Evolutionary conservation across 2,113 vertebrate species (phyloP).

Genomic region (Oceanites oceanicus): DNA sequence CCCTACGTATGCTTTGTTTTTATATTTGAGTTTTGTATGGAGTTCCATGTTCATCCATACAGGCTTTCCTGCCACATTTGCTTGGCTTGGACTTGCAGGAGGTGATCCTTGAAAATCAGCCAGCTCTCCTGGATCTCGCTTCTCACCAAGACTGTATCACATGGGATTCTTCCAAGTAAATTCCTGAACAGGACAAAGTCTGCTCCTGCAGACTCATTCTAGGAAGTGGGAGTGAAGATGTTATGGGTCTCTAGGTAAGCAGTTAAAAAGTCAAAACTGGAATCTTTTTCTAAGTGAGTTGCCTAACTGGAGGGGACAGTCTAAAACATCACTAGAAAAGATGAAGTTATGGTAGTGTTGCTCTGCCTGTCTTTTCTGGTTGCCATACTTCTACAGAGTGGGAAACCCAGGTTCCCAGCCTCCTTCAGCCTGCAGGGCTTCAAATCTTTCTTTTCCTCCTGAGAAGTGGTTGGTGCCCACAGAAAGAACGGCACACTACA

Average conservation of each 20-base stretch:
- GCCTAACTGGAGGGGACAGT: not conserved
- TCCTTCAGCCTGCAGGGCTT: not conserved
- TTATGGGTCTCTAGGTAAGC: not conserved
- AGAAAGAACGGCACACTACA: not conserved
- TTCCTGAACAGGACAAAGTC: not conserved
- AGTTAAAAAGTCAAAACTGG: not conserved
- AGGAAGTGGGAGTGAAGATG: not conserved
- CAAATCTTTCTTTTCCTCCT: not conserved
- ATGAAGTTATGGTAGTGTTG: not conserved
- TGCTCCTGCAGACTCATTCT: not conserved
- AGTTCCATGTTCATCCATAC: not conserved
- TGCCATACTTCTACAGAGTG: not conserved
- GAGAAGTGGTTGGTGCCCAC: not conserved
- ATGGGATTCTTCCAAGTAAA: not conserved
- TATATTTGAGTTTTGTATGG: not conserved
- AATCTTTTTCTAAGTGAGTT: not conserved
- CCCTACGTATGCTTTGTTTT: not conserved
- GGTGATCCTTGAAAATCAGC: not conserved
- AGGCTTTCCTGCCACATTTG: not conserved
- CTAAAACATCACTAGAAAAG: not conserved
- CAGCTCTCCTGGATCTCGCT: not conserved
- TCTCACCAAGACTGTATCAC: not conserved
- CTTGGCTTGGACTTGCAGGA: not conserved
- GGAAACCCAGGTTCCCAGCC: not conserved
- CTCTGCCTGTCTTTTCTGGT: not conserved